Base-by-base conservation (phyloP, 2,113 vertebrate genomes). In the Catagonus wagneri region DNA sequence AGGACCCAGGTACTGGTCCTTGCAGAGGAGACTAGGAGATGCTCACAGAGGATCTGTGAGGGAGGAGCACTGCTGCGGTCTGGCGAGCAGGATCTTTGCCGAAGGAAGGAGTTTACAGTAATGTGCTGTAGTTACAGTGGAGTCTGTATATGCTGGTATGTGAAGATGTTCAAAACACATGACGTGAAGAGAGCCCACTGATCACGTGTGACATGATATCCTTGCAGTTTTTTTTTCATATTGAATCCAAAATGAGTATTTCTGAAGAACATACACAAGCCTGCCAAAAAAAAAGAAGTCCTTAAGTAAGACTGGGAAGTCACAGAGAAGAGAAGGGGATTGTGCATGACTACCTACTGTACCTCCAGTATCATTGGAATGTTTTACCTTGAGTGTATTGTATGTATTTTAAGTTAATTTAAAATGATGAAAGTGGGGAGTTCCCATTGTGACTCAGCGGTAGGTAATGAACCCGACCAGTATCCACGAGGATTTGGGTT, bases 231-330 rank as follows among this genome's bases (percentile, higher is more conserved):
- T 75, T 56, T 79, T 63, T 56, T 65, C 50, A 39, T 14, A 60
- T 23, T 87, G 25, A 89, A 69, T 58, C 79, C 83, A 36, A 83
- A 79, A 29, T 32, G 50, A 86, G 22, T 92, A 56, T 87, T 92
- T 90, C 80, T 94, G 13, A 91, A 90, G 20, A 56, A 84, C 20
- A 75, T 3, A 52, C 3, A 94, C 89, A 29, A 81, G 39, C 74
- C 7, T 56, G 17, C 56, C 36, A 85, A 86, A 78, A 83, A 85
- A 6, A 65, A 83, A 75, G 63, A 83, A 14, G 1, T 74, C 66
- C 44, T 58, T 58, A 76, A 78, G 23, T 63, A 71, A 90, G 34
- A 19, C 19, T 81, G 54, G 66, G 36, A 25, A 83, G 15, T 81
- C 32, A 63, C 1, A 68, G 9, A 50, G 6, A 89, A 29, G 34